phyloP scores from a whole-genome alignment of 2,113 vertebrate species.

The Solenodon paradoxus region DNA sequence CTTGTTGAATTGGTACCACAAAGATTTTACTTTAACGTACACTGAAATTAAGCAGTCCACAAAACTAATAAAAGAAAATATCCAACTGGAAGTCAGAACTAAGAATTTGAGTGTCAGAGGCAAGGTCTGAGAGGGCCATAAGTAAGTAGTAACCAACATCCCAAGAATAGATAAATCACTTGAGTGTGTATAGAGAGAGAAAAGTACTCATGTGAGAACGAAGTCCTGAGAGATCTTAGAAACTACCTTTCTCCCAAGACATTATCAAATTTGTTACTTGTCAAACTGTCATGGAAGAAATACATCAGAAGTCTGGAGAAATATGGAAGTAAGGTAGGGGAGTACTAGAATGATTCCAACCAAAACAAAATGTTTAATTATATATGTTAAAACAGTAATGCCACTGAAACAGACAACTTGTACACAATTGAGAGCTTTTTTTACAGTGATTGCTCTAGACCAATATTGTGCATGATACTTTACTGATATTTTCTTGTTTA shows the following conservation, averaged over 20 bases:
- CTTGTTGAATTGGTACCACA: not conserved
- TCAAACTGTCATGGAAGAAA: conserved; percentile 11
- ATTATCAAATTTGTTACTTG: conserved; percentile 2
- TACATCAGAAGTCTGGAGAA: not conserved
- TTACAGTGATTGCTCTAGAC: not conserved
- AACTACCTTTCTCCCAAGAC: not conserved
- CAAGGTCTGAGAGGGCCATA: not conserved
- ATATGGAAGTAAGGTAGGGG: not conserved
- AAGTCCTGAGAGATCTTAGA: not conserved
- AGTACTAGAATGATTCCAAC: not conserved
- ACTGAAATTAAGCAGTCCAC: not conserved
- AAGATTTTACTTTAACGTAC: not conserved
- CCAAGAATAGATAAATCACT: not conserved
- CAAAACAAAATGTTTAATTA: not conserved
- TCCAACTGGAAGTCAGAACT: not conserved
- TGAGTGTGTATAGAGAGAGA: not conserved
- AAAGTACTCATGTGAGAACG: not conserved
- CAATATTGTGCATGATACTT: not conserved
- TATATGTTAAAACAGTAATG: not conserved
- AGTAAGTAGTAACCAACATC: not conserved
- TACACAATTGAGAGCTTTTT: not conserved
- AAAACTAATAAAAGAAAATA: not conserved
- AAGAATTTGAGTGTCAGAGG: not conserved
- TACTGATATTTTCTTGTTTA: not conserved
- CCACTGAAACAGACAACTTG: not conserved